phyloP scores from a whole-genome alignment of 2,113 vertebrate genomes.

The Kryptolebias marmoratus region DNA sequence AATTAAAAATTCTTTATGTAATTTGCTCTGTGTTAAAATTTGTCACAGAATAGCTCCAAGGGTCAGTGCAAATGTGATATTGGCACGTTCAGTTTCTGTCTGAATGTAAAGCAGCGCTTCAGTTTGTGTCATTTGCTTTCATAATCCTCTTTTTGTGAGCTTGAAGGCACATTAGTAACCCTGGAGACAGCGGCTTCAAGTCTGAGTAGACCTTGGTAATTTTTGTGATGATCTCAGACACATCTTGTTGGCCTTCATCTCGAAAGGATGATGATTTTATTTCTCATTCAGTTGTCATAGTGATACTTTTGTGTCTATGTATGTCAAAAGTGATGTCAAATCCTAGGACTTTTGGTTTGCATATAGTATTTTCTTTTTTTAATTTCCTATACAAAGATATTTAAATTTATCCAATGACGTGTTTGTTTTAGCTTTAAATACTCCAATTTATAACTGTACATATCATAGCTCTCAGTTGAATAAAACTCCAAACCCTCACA shows the following conservation, averaged over 20 bases:
- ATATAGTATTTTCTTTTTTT: background rate
- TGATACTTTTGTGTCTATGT: background rate
- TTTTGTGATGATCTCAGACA: background rate
- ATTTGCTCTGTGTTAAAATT: too few species aligned
- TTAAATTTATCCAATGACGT: background rate
- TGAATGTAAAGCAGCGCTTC: background rate
- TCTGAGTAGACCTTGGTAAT: background rate
- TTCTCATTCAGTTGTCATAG: background rate
- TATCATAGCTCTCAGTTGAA: too few species aligned
- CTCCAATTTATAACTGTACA: too few species aligned
- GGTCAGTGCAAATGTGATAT: background rate
- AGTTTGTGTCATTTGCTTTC: background rate
- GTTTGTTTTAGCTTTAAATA: constrained; percentile 10
- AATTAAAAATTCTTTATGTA: too few species aligned
- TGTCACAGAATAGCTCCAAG: background rate
- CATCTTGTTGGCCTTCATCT: constrained; percentile 3
- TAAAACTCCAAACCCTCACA: too few species aligned
- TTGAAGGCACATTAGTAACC: background rate
- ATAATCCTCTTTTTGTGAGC: background rate
- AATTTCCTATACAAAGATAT: too few species aligned
- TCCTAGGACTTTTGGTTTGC: background rate
- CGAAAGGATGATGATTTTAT: background rate
- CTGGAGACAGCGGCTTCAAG: background rate
- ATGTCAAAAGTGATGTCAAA: background rate
- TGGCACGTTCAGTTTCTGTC: background rate